Conservation (phyloP, 2,797 vertebrate genomes). For the Halcyon chelicuti region DNA sequence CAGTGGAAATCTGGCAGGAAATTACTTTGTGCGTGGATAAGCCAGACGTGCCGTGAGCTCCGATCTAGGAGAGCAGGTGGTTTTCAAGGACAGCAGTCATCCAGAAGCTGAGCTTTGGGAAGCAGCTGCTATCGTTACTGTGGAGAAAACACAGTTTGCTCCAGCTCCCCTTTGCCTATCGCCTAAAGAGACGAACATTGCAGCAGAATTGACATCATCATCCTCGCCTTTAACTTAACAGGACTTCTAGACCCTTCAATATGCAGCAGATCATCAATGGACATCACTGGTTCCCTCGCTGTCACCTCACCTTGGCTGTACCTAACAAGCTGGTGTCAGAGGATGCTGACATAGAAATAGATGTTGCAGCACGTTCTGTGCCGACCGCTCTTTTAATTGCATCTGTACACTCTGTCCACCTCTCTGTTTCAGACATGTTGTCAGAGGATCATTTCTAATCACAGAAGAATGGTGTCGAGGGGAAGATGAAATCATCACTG, state of each 20-base stretch:
- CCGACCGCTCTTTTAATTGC: not conserved
- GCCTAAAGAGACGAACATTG: not conserved
- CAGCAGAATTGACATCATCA: not conserved
- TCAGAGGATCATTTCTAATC: not conserved
- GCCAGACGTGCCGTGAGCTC: not conserved
- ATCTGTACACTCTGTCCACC: not conserved
- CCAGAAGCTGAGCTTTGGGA: constrained; percentile 12
- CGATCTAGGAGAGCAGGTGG: not conserved
- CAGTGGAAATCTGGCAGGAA: constrained; percentile 21
- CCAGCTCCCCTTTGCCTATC: not conserved
- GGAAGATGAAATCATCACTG: constrained; percentile 22
- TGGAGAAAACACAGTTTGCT: not conserved
- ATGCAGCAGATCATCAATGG: not conserved
- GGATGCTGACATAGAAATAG: not conserved
- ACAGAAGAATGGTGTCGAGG: not conserved
- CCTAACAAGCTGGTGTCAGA: not conserved
- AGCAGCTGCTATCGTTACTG: not conserved
- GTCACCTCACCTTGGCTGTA: not conserved
- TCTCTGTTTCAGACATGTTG: not conserved
- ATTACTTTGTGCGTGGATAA: not conserved
- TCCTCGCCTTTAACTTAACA: not conserved
- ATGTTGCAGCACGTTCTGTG: not conserved
- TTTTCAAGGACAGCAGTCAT: not conserved
- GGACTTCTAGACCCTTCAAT: not conserved
- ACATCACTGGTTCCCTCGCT: not conserved